Base-by-base conservation (phyloP, 2,797 vertebrate genomes). In the Myotis vivesi region DNA sequence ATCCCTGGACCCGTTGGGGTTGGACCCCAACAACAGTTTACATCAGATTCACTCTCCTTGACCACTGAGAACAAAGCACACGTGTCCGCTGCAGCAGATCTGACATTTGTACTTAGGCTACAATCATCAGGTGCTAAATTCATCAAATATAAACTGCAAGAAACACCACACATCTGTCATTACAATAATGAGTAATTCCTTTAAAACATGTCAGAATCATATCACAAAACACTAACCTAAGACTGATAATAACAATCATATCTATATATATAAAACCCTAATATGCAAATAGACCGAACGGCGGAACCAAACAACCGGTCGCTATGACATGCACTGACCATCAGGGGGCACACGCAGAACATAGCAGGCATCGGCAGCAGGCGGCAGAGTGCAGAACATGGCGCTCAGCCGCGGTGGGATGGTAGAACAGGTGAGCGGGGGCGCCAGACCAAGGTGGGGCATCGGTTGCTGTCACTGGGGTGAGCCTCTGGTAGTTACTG, bases 121-220 rank as follows among this genome's bases (percentile, higher is more conserved):
- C 6, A 82, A 41, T 30, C 7, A 41, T 30, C 8, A 64, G 17
- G n/a, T n/a, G 11, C 38, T 76, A 88, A 71, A 23, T 57, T 85
- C 44, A 94, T 55, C 41, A 92, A 93, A 76, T 12, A 12, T 41
- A 84, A 89, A 81, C 25, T 81, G 51, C 38, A 92, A 89, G 33
- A 79, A 93, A 51, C 30, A 77, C 25, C 55, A 90, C 15, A 83
- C 13, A 46, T 22, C 53, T 19, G 62, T 57, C 55, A 82, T 8
- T 33, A 49, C 69, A 55, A 36, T 85, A 72, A 71, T 8, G 10
- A 28, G 36, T n/a, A 59, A 44, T 75, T 49, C 72, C 28, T 90
- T 81, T 71, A 76, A 81, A 75, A 92, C 13, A 66, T 6, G 44
- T 59, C 16, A 72, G 55, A 51, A 83, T 51, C 25, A 23, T 25